phyloP scores from a whole-genome alignment of 2,113 vertebrate species.

The Perca fluviatilis region DNA sequence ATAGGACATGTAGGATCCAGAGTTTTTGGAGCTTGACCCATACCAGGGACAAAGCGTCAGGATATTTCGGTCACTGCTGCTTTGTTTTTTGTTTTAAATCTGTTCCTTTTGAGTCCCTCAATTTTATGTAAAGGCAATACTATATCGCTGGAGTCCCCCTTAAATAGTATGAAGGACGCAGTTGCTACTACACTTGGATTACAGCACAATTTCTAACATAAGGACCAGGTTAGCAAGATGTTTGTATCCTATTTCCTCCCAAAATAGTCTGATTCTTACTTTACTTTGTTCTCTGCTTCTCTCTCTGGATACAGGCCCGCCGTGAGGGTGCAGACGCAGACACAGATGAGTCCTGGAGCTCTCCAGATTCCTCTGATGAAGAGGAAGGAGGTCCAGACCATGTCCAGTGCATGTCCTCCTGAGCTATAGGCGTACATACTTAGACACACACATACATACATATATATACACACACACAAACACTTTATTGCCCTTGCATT shows the following conservation, averaged over 20 bases:
- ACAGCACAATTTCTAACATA: not conserved
- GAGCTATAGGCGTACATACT: conserved; percentile 70
- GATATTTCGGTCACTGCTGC: not conserved
- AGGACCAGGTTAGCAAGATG: not conserved
- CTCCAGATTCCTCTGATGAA: conserved; percentile 92
- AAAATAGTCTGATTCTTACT: not conserved
- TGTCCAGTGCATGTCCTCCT: conserved; percentile 97
- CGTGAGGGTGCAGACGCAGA: conserved; percentile 89
- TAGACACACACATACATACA: conserved; percentile 19
- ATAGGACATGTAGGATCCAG: not conserved
- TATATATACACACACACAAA: conserved; percentile 2
- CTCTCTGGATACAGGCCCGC: conserved; percentile 73
- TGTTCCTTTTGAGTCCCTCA: no score
- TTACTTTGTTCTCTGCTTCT: not conserved
- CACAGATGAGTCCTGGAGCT: conserved; percentile 93
- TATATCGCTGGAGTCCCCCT: not conserved
- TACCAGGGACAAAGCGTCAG: not conserved
- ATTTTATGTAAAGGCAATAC: not conserved
- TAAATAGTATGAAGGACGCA: not conserved
- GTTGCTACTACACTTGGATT: not conserved
- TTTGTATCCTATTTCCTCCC: not conserved
- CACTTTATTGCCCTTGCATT: conserved; percentile 78
- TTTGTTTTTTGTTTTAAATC: not conserved
- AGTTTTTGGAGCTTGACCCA: no score
- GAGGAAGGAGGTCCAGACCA: conserved; percentile 93